These are phyloP conservation scores for Steromphala cineraria DNA, from an alignment of 2,888 invertebrate species.

Conservation along the genomic window DNA sequence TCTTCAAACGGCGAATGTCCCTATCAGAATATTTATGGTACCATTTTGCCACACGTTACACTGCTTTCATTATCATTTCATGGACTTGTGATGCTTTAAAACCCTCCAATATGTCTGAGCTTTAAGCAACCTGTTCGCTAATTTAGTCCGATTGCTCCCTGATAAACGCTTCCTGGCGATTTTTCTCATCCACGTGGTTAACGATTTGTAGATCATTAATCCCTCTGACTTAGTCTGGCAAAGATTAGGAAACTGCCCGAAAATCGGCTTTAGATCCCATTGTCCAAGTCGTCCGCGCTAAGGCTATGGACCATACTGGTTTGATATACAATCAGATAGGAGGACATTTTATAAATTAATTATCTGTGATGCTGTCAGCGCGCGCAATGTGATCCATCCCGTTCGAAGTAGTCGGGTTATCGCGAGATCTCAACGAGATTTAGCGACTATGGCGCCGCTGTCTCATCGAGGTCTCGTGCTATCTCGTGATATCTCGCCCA, in stretches of 20 bases:
- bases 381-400: conserved; percentile 12
- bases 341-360: conserved; percentile 19
- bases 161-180: background rate
- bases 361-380: conserved; percentile 19
- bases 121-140: background rate
- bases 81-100: background rate
- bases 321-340: conserved; percentile 5
- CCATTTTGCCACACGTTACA: background rate
- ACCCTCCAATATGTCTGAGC: background rate
- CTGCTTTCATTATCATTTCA: background rate
- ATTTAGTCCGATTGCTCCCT: background rate
- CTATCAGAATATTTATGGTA: background rate
- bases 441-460: conserved; percentile 17
- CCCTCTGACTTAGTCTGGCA: background rate
- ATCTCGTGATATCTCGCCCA: conserved; percentile 10
- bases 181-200: background rate
- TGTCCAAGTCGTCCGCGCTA: background rate
- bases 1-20: background rate
- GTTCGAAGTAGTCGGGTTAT: conserved; percentile 12
- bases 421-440: conserved; percentile 16
- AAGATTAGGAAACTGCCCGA: background rate
- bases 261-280: background rate
- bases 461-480: conserved; percentile 15
- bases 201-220: background rate
- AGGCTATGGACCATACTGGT: background rate